These are phyloP conservation scores for Pteruthius melanotis DNA, from an alignment of 2,113 vertebrate species.

Conservation along the genomic window DNA sequence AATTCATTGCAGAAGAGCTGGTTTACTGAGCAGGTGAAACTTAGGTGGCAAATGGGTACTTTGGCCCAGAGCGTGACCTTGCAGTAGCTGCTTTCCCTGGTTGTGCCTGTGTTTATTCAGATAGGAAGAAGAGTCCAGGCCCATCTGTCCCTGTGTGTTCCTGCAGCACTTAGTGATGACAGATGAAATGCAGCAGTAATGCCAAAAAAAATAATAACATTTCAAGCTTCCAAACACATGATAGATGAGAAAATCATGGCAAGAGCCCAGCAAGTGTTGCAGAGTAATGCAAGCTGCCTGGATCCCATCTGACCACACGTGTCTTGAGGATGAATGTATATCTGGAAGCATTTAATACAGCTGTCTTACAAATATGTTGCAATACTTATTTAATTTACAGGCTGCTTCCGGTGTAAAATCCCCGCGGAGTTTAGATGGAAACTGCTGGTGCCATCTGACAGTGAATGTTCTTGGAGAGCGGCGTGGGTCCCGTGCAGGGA, in stretches of 20 bases:
- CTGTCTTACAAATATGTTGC: background rate
- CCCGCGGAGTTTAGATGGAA: background rate
- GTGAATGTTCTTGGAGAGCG: rapidly evolving
- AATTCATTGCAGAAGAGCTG: background rate
- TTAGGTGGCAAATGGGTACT: background rate
- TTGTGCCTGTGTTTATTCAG: background rate
- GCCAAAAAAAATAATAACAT: background rate
- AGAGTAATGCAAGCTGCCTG: background rate
- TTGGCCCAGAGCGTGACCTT: background rate
- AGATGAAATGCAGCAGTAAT: background rate
- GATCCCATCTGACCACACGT: background rate
- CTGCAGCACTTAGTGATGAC: background rate
- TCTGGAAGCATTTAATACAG: conserved; percentile 28
- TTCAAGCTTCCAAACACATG: background rate
- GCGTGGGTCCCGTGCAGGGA: background rate
- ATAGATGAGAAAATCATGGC: background rate
- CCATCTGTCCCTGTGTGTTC: conserved; percentile 38
- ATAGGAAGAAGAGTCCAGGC: background rate
- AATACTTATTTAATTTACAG: conserved; percentile 5
- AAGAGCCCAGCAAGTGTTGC: background rate
- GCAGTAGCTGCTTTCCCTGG: background rate
- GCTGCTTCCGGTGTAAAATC: background rate
- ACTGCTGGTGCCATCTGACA: background rate
- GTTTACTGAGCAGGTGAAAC: background rate
- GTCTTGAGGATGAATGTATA: background rate